These are phyloP conservation scores for Scortum barcoo DNA, from an alignment of 2,113 vertebrate species.

Conservation along the genomic window DNA sequence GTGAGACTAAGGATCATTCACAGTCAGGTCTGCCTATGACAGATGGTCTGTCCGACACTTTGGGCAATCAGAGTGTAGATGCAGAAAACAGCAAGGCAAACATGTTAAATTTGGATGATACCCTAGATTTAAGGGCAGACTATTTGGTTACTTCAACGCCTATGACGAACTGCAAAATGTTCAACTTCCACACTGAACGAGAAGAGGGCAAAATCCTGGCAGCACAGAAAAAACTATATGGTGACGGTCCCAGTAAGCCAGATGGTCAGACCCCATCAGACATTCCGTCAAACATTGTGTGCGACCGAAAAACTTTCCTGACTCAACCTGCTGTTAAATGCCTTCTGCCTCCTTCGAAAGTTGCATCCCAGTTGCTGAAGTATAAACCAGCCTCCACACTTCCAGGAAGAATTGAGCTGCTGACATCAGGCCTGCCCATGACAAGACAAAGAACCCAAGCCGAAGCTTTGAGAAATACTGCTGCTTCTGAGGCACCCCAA, in stretches of 20 bases:
- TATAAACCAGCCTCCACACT: slow-evolving; percentile 29
- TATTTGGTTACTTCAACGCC: slow-evolving; percentile 67
- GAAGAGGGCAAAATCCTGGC: not conserved
- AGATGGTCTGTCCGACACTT: not conserved
- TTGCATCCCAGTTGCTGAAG: slow-evolving; percentile 37
- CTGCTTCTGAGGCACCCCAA: slow-evolving; percentile 9
- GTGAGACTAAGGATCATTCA: slow-evolving; percentile 24
- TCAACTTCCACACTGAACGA: not conserved
- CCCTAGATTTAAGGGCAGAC: slow-evolving; percentile 51
- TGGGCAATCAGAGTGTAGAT: slow-evolving; percentile 9
- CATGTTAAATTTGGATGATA: slow-evolving; percentile 61
- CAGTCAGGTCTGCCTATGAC: not conserved
- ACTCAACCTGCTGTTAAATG: slow-evolving; percentile 3
- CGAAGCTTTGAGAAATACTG: slow-evolving; percentile 30
- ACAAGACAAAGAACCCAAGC: slow-evolving; percentile 40
- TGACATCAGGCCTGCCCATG: slow-evolving; percentile 23
- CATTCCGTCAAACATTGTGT: slow-evolving; percentile 47
- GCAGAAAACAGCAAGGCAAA: not conserved
- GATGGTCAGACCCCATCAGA: not conserved
- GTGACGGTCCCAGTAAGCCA: slow-evolving; percentile 13
- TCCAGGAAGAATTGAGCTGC: slow-evolving; percentile 2
- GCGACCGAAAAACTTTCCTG: slow-evolving; percentile 58
- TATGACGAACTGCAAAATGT: slow-evolving; percentile 47
- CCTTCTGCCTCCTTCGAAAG: slow-evolving; percentile 26
- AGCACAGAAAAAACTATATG: slow-evolving; percentile 49